Base-by-base conservation (phyloP, 2,797 vertebrate species). In the Coranthus polyacanthus region DNA sequence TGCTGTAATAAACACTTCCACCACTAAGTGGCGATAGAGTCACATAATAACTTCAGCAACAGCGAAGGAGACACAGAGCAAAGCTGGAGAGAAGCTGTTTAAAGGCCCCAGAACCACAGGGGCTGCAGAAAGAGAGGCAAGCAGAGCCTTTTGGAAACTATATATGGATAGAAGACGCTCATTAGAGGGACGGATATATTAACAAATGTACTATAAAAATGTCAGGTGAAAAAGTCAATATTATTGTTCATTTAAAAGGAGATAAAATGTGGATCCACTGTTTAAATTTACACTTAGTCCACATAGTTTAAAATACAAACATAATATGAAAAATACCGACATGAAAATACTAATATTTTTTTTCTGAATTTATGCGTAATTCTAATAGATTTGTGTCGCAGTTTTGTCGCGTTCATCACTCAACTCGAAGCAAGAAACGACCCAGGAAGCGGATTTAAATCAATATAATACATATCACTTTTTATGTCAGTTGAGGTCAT, bases 11-110 rank as follows among this genome's bases (percentile, higher is more conserved):
- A 11, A 0, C 0, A 2, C 1, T 46, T 45, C 6, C 0, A 36
- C 72, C 90, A 81, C 77, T 18, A 63, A 4, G 37, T 54, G 86
- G 69, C 26, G 47, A 21, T 22, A 84, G 16, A 77, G 41, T 54
- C 77, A 7, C 21, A 78, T 3, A 6, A 24, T 22, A 58, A 37
- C 16, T 34, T 52, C 18, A 26, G 41, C 17, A 21, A 3, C 3
- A 18, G 2, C 7, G n/a, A n/a, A n/a, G n/a, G n/a, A n/a, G n/a
- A n/a, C n/a, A n/a, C 24, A 16, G 22, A 50, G 44, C 2, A 5
- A 16, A 1, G 17, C 3, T 15, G 5, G 3, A 11, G 3, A 26
- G 10, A 42, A 5, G 0, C n/a, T 24, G 6, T 8, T n/a, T 6
- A 5, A 46, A 82, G 81, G 79, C 66, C 62, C 51, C 36, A 20